These are phyloP conservation scores for Deroplatys truncata DNA, from an alignment of 2,888 invertebrate species.

Conservation along the genomic window DNA sequence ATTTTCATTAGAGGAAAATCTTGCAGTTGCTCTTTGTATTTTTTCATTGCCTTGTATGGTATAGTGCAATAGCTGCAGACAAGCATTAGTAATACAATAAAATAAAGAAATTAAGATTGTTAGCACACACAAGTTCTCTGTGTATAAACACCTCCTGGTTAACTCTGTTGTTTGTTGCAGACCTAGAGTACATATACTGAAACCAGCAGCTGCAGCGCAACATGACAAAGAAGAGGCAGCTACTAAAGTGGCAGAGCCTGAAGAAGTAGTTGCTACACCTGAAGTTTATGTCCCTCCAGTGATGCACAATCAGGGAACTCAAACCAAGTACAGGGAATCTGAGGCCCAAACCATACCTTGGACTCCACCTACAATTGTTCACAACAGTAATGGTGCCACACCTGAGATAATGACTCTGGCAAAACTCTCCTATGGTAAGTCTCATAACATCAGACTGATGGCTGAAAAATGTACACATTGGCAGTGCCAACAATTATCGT, in stretches of 20 bases:
- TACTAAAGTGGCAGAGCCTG: background rate
- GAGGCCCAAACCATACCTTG: constrained; percentile 33
- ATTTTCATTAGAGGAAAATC: too few relatives aligned
- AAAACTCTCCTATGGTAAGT: constrained; percentile 57
- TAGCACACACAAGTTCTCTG: too few relatives aligned
- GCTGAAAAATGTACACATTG: too few relatives aligned
- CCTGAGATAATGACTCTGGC: constrained; percentile 64
- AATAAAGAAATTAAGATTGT: too few relatives aligned
- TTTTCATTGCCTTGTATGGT: too few relatives aligned
- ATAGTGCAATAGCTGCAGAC: too few relatives aligned
- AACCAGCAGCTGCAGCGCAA: background rate
- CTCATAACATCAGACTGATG: background rate
- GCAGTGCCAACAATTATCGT: background rate
- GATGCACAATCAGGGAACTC: constrained; percentile 13
- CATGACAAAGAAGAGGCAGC: background rate
- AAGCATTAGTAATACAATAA: too few relatives aligned
- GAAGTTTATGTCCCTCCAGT: background rate
- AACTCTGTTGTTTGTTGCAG: background rate
- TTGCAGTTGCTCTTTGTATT: too few relatives aligned
- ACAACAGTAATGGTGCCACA: background rate
- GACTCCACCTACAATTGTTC: constrained; percentile 27
- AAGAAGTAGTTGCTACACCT: background rate
- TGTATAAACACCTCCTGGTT: too few relatives aligned
- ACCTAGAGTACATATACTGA: constrained; percentile 6
- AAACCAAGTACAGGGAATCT: constrained; percentile 33